Evolutionary conservation across 2,113 vertebrate genomes (phyloP).

Genomic region (Nothocercus julius): DNA sequence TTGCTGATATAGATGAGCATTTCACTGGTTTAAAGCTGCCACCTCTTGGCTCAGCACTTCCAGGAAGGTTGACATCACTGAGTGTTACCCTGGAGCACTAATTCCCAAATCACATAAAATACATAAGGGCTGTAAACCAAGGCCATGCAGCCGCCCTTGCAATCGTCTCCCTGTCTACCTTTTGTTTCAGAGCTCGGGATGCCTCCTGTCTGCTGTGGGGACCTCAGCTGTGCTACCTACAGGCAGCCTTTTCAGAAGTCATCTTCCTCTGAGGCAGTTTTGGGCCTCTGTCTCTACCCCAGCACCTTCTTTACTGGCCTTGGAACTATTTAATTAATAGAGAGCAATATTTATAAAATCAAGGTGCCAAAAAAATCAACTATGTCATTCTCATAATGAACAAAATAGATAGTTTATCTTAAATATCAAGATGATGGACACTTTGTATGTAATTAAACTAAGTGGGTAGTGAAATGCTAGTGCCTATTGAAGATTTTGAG

Average conservation of each 20-base stretch:
- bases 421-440: rapidly evolving
- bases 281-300: neutral
- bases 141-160: neutral
- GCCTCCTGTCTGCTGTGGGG: rapidly evolving
- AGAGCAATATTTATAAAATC: neutral
- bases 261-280: neutral
- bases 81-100: neutral
- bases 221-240: neutral
- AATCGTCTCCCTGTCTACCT: neutral
- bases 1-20: neutral
- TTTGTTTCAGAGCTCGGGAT: neutral
- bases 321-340: neutral
- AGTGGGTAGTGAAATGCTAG: neutral
- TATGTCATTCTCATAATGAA: neutral
- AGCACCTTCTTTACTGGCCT: neutral
- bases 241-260: neutral
- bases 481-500: neutral
- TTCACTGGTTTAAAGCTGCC: neutral
- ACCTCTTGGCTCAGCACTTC: neutral
- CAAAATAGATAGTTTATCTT: neutral
- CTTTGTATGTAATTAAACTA: neutral
- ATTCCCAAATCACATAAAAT: neutral
- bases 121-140: neutral
- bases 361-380: neutral
- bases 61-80: neutral